Evolutionary conservation across 2,888 invertebrate genomes (phyloP), one percentile per base, ranked within the genome.

Genomic region (Bibio marci): DNA sequence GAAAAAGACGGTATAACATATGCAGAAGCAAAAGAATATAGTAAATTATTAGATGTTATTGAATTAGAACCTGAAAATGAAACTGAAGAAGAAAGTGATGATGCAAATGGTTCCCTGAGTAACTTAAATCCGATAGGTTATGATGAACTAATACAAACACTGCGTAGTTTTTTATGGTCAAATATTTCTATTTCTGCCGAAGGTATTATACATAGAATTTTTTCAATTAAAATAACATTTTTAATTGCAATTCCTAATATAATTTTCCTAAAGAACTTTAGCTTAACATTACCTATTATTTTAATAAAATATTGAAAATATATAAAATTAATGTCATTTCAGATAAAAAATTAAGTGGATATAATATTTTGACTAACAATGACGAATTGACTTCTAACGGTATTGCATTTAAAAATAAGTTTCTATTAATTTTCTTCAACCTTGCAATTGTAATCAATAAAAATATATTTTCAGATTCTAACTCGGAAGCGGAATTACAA

Each of bases 1-100:
- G 44, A 46, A 3, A 46, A 46, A 10, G 48, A 48, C 26, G 51
- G 52, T 2, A 48, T 52, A 6, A 52, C 52, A 2, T 52, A 50
- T 41, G 50, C 49, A 36, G 50, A 51, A 38, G 49, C 48, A 19
- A 50, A 49, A 35, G 44, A 49, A 30, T 45, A 43, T n/a, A 48
- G 47, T 25, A 48, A 45, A 35, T 33, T 46, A 7, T 40, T 52
- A 3, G 52, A 52, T 43, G 49, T 51, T 6, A 50, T 52, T 38
- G 52, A 52, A 42, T 41, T 52, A 28, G 49, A 43, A 11, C 38
- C 50, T 3, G 45, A 44, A 3, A 31, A 47, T 26, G 51, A 50
- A 22, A 47, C 35, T n/a, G 34, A 35, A 13, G 35, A 39, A 10
- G 35, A 48, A 25, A 48, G 46, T 17, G 44, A 44, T 19, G 39